These are phyloP conservation scores for Ypsolopha scabrella DNA, from an alignment of 2,888 invertebrate genomes.

Conservation along the genomic window DNA sequence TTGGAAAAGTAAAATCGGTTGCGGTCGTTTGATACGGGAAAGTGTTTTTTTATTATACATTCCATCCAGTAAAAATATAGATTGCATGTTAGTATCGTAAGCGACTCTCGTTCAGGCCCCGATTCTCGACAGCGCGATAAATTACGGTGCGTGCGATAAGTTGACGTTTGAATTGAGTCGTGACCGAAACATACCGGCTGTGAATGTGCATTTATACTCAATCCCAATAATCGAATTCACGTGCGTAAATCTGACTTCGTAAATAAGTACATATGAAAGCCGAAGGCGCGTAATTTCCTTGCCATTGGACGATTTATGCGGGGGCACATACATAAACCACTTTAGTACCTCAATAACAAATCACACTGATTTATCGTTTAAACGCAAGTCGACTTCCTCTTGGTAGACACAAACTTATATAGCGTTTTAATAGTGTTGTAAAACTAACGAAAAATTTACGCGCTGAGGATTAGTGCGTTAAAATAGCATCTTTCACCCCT, in stretches of 20 bases:
- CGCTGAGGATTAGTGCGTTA: background rate
- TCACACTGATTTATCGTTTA: constrained; percentile 36
- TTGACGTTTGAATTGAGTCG: constrained; percentile 14
- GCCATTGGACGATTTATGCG: constrained; percentile 35
- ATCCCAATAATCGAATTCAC: constrained; percentile 1
- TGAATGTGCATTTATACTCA: background rate
- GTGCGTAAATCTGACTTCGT: constrained; percentile 3
- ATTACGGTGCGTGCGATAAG: constrained; percentile 9
- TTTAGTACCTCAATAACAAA: constrained; percentile 34
- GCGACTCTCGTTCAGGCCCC: too few species aligned
- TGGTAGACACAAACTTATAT: constrained; percentile 7
- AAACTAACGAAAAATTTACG: background rate
- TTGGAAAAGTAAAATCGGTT: background rate
- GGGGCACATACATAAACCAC: constrained; percentile 30
- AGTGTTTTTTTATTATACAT: too few species aligned
- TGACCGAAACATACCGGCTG: constrained; percentile 5
- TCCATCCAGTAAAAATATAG: too few species aligned
- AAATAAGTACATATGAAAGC: constrained; percentile 15
- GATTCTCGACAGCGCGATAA: background rate
- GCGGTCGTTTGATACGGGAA: background rate
- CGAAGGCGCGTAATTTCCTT: constrained; percentile 33
- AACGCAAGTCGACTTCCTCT: constrained; percentile 10
- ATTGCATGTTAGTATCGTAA: too few species aligned
- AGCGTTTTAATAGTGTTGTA: background rate
- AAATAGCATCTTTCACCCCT: background rate